Conservation (phyloP, 2,888 invertebrate species). For the Acleris laterana region DNA sequence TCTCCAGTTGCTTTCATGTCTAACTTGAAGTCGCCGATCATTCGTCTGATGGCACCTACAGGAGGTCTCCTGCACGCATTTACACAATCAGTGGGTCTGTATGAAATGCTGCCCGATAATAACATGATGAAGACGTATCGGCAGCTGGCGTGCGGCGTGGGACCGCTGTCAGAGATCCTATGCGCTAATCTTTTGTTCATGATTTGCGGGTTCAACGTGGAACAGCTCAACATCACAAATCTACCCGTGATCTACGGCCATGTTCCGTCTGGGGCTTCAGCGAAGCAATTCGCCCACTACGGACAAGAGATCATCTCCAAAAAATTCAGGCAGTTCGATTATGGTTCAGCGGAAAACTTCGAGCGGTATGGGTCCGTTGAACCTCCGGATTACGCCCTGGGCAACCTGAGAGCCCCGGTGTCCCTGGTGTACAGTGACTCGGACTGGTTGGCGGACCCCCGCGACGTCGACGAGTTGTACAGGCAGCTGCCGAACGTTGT, state of each 20-base stretch:
- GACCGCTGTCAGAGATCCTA: slow-evolving; percentile 70
- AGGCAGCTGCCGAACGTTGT: slow-evolving; percentile 79
- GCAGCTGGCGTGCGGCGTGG: slow-evolving; percentile 68
- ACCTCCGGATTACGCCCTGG: slow-evolving; percentile 63
- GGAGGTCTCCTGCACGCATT: slow-evolving; percentile 51
- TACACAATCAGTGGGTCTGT: slow-evolving; percentile 70
- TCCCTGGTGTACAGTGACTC: slow-evolving; percentile 72
- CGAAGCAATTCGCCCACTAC: slow-evolving; percentile 81
- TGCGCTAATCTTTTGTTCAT: slow-evolving; percentile 86
- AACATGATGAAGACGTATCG: slow-evolving; percentile 75
- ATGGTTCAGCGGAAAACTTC: slow-evolving; percentile 57
- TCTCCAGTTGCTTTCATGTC: slow-evolving; percentile 84
- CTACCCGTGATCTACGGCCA: slow-evolving; percentile 82
- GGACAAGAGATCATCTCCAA: slow-evolving; percentile 72
- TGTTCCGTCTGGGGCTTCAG: slow-evolving; percentile 81
- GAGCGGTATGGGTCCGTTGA: slow-evolving; percentile 53
- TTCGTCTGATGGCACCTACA: slow-evolving; percentile 58
- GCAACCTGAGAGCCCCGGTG: slow-evolving; percentile 59
- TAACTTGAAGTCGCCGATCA: slow-evolving; percentile 62
- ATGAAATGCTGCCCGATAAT: slow-evolving; percentile 87
- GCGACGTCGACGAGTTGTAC: slow-evolving; percentile 82
- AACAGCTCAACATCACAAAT: slow-evolving; percentile 84
- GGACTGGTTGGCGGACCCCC: slow-evolving; percentile 86
- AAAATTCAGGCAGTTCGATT: slow-evolving; percentile 62
- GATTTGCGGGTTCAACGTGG: slow-evolving; percentile 82